Evolutionary conservation across 1,140 invertebrate genomes (phyloP).

Genomic region (Galleria mellonella): DNA sequence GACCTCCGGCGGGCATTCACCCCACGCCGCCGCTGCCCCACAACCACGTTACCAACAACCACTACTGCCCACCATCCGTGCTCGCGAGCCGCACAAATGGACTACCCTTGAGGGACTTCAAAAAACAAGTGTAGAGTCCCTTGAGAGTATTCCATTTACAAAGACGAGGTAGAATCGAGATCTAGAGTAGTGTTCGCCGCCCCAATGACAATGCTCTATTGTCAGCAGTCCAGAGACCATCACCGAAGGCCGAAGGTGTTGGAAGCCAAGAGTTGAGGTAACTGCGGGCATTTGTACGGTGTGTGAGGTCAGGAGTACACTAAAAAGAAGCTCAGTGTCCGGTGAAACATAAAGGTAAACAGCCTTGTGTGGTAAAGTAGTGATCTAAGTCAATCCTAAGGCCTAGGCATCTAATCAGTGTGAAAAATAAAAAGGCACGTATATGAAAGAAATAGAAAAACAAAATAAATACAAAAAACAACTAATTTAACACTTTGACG

Average conservation of each 20-base stretch:
- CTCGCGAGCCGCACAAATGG: constrained; percentile 47
- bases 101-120: constrained; percentile 54
- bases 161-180: constrained; percentile 46
- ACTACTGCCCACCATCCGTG: constrained; percentile 42
- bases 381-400: constrained; percentile 70
- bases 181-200: constrained; percentile 53
- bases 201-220: constrained; percentile 45
- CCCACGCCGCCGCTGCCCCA: constrained; percentile 64
- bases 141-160: constrained; percentile 47
- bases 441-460: constrained; percentile 51
- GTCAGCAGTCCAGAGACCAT: constrained; percentile 56
- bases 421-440: constrained; percentile 67
- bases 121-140: constrained; percentile 15
- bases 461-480: constrained; percentile 55
- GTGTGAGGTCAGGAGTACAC: constrained; percentile 71
- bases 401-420: constrained; percentile 69
- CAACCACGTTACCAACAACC: constrained; percentile 62
- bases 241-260: constrained; percentile 65
- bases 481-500: constrained; percentile 67
- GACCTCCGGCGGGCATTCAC: constrained; percentile 53
- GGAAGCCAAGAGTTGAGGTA: constrained; percentile 71
- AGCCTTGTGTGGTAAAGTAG: constrained; percentile 69
- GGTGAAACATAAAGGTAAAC: constrained; percentile 69
- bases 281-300: constrained; percentile 72
- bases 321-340: constrained; percentile 71